A percentile compares a stretch with the other conserved stretches of the same genome.
These are phyloP conservation scores for Melinaea menophilus DNA, from an alignment of 2,888 invertebrate species.

Conservation along the genomic window DNA sequence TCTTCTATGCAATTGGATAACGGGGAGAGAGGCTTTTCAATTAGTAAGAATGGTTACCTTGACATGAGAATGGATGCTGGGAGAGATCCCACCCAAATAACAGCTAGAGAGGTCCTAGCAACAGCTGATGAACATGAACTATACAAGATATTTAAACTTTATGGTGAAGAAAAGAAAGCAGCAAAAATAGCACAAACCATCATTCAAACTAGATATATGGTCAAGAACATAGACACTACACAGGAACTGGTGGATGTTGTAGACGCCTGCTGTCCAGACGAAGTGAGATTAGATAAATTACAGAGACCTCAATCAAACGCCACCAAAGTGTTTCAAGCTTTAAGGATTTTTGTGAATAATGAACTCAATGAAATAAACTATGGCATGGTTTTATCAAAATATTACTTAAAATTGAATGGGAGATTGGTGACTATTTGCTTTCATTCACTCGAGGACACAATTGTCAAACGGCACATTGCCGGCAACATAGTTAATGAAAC, in stretches of 20 bases:
- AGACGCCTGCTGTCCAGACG: conserved; percentile 78
- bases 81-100: conserved; percentile 83
- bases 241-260: conserved; percentile 88
- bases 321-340: conserved; percentile 94
- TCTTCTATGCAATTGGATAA: conserved; percentile 97
- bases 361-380: conserved; percentile 97
- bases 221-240: conserved; percentile 88
- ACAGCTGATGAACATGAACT: conserved; percentile 87
- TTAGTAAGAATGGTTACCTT: conserved; percentile 90
- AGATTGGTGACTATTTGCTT: conserved; percentile 90
- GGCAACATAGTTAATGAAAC: conserved; percentile 86
- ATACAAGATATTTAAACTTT: conserved; percentile 89
- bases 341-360: conserved; percentile 97
- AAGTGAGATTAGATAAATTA: conserved; percentile 82
- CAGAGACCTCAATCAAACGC: conserved; percentile 88
- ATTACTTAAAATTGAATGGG: conserved; percentile 87
- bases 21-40: conserved; percentile 89
- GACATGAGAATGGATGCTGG: conserved; percentile 97
- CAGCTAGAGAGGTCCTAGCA: conserved; percentile 92
- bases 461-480: conserved; percentile 92
- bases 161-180: conserved; percentile 94
- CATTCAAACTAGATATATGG: conserved; percentile 87
- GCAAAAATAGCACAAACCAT: conserved; percentile 92
- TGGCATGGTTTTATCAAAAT: conserved; percentile 87
- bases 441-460: conserved; percentile 95